Conservation (phyloP, 2,888 invertebrate genomes). For the Heliconius hortense region DNA sequence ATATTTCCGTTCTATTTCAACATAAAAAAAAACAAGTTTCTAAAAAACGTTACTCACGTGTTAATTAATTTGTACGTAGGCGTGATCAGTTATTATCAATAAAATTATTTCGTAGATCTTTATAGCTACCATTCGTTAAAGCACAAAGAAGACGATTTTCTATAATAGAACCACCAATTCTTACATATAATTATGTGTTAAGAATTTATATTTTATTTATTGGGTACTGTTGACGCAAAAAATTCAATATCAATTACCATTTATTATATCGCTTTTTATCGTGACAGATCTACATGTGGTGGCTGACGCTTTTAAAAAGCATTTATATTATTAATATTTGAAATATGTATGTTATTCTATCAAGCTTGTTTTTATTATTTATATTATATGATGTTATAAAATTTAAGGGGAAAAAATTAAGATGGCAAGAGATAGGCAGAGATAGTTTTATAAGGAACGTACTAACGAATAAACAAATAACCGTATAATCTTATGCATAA, state of each 20-base stretch:
- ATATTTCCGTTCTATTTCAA: slow-evolving; percentile 71
- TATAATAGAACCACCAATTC: slow-evolving; percentile 32
- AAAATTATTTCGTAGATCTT: slow-evolving; percentile 77
- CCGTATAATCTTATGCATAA: too few species aligned
- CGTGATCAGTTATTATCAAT: slow-evolving; percentile 73
- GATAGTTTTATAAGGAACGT: too few species aligned
- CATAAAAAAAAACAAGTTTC: slow-evolving; percentile 69
- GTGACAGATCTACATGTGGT: slow-evolving; percentile 19
- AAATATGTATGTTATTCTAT: slow-evolving; percentile 15
- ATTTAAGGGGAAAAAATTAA: neutral
- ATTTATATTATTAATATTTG: slow-evolving; percentile 3
- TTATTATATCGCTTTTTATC: neutral
- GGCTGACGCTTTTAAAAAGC: slow-evolving; percentile 3
- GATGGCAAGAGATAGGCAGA: too few species aligned
- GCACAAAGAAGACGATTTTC: slow-evolving; percentile 46
- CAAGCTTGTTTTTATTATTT: slow-evolving; percentile 1
- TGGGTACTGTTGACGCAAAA: slow-evolving; percentile 14
- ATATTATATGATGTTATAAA: neutral
- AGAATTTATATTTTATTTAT: slow-evolving; percentile 20
- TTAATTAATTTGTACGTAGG: slow-evolving; percentile 79
- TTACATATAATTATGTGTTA: slow-evolving; percentile 28
- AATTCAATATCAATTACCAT: slow-evolving; percentile 20
- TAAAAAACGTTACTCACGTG: slow-evolving; percentile 65
- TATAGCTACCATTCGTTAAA: slow-evolving; percentile 68
- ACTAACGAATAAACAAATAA: too few species aligned